phyloP scores from a whole-genome alignment of 2,113 vertebrate species.

The Oreocharis arfaki region DNA sequence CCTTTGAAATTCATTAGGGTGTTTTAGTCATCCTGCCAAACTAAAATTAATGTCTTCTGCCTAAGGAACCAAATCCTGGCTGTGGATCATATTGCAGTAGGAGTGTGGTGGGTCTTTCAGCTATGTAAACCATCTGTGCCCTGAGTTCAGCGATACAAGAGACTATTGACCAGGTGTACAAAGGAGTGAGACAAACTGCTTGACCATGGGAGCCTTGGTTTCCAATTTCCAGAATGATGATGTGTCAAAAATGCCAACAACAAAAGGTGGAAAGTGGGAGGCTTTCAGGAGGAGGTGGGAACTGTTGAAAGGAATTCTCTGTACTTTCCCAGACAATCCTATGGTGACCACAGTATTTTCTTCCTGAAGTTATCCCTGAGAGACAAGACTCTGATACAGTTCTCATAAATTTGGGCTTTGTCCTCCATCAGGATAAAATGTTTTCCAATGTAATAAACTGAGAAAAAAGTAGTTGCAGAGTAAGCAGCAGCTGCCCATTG shows the following conservation, averaged over 20 bases:
- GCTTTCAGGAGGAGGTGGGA: not conserved
- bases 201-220: not conserved
- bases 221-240: slow-evolving; percentile 1
- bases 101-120: slow-evolving; percentile 29
- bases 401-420: not conserved
- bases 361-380: not conserved
- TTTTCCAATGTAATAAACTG: not conserved
- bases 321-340: not conserved
- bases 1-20: not conserved
- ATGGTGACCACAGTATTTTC: not conserved
- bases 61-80: slow-evolving; percentile 8
- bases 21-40: slow-evolving; percentile 12
- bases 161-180: slow-evolving; percentile 35
- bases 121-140: slow-evolving; percentile 24
- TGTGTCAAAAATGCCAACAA: slow-evolving; percentile 15
- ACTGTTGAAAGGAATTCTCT: slow-evolving; percentile 12
- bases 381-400: not conserved
- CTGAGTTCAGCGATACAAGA: not conserved
- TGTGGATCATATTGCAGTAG: slow-evolving; percentile 5
- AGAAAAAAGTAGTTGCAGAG: not conserved
- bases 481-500: not conserved
- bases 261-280: not conserved
- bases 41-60: slow-evolving; percentile 22
- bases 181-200: not conserved
- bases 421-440: not conserved